Conservation (phyloP, 2,888 invertebrate genomes). For the Tetragonisca angustula region DNA sequence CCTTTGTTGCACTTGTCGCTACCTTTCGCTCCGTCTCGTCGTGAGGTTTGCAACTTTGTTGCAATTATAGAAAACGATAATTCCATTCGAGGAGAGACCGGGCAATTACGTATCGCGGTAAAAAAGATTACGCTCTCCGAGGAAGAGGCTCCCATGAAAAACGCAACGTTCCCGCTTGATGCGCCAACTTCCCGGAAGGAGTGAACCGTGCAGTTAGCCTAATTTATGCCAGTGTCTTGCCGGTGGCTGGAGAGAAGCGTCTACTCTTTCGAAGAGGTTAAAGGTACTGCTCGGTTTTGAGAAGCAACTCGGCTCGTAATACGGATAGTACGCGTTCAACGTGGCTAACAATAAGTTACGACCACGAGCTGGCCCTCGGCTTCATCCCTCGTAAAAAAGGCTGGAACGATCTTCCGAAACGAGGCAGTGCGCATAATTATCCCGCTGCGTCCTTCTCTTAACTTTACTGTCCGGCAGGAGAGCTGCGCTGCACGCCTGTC, state of each 20-base stretch:
- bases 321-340: slow-evolving; percentile 67
- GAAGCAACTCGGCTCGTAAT: slow-evolving; percentile 69
- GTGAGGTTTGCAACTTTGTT: slow-evolving; percentile 32
- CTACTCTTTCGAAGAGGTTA: slow-evolving; percentile 60
- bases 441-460: slow-evolving; percentile 66
- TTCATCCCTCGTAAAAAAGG: slow-evolving; percentile 74
- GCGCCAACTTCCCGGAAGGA: slow-evolving; percentile 68
- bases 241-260: not conserved
- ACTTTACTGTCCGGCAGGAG: slow-evolving; percentile 67
- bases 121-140: slow-evolving; percentile 31
- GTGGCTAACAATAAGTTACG: slow-evolving; percentile 67
- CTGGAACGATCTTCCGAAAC: slow-evolving; percentile 69
- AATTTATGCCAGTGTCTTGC: slow-evolving; percentile 71
- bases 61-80: slow-evolving; percentile 31
- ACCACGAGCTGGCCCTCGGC: slow-evolving; percentile 65
- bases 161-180: slow-evolving; percentile 26
- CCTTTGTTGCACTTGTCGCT: not conserved
- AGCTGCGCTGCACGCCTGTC: slow-evolving; percentile 46
- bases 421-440: slow-evolving; percentile 72
- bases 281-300: slow-evolving; percentile 67
- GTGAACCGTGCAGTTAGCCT: slow-evolving; percentile 67
- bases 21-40: not conserved
- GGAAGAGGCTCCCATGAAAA: slow-evolving; percentile 52
- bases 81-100: slow-evolving; percentile 35
- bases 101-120: slow-evolving; percentile 41